Evolutionary conservation across 2,113 vertebrate species (phyloP).

Genomic region (Pelobates fuscus): DNA sequence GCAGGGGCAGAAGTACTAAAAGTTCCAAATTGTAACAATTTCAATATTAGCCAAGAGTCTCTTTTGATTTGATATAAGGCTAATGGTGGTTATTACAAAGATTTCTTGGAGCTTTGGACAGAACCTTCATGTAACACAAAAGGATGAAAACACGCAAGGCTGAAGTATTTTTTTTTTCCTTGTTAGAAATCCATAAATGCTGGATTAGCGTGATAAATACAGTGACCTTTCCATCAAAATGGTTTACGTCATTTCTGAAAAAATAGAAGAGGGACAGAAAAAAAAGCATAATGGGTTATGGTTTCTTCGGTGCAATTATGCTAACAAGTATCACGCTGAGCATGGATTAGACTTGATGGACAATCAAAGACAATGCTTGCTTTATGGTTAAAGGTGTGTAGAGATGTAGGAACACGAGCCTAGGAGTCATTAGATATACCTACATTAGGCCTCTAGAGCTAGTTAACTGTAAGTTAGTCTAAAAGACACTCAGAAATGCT

Average conservation of each 20-base stretch:
- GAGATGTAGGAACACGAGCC: conserved; percentile 63
- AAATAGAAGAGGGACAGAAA: conserved; percentile 58
- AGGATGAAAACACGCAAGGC: conserved; percentile 55
- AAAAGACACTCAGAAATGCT: conserved; percentile 64
- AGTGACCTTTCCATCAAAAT: conserved; percentile 66
- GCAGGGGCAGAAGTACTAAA: conserved; percentile 50
- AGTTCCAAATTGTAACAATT: conserved; percentile 51
- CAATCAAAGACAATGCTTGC: conserved; percentile 77
- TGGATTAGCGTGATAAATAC: conserved; percentile 64
- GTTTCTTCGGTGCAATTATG: conserved; percentile 78
- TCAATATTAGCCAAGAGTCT: conserved; percentile 57
- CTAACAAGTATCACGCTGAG: conserved; percentile 76
- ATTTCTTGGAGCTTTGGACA: conserved; percentile 38
- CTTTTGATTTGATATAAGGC: conserved; percentile 60
- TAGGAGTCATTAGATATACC: conserved; percentile 68
- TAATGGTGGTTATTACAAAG: conserved; percentile 51
- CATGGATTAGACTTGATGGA: conserved; percentile 79
- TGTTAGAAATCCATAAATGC: conserved; percentile 54
- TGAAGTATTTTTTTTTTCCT: conserved; percentile 50
- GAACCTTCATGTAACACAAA: conserved; percentile 56
- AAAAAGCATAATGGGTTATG: conserved; percentile 66
- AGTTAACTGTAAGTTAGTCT: conserved; percentile 55
- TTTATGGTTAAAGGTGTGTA: conserved; percentile 74
- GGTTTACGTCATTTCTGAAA: conserved; percentile 54
- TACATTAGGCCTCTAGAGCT: conserved; percentile 69